Base-by-base conservation (phyloP, 1,140 invertebrate species). In the Meteorus sp. region DNA sequence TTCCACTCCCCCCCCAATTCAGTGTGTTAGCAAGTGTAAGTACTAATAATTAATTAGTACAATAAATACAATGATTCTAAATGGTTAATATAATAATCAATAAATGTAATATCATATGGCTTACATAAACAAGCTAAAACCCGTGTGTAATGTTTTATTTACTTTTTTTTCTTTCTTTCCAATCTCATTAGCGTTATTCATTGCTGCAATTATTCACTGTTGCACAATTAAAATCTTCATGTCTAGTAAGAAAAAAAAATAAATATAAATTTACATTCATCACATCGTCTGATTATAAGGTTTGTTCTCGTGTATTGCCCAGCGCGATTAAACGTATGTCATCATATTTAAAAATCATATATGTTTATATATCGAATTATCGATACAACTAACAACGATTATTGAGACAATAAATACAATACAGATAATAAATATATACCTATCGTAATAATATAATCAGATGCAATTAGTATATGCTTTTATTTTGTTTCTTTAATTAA, bases 341-440 rank as follows among this genome's bases (percentile, higher is more conserved):
- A 13, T 44, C 27, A 31, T 17, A 48, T 48, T 22, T 22, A 31
- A 48, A 48, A n/a, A 25, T 29, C 4, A 5, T 35, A 17, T 37
- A 35, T 48, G 27, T 27, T 31, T 58, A 31, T 29, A 29, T 4
- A 29, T 29, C 9, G 27, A 29, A n/a, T n/a, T 69, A 72, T 64
- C 65, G 63, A 68, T 70, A 70, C 66, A 76, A 76, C 73, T 76
- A 78, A 76, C 72, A 75, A 76, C 72, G 73, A 78, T 76, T 76
- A 76, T 75, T 70, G 63, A 72, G 72, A 77, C 73, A 69, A n/a
- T 72, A 73, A 76, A 74, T 77, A 76, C 71, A 73, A 68, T 77
- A 73, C 72, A 72, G 68, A 68, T 71, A 76, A 56, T 56, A 56
- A 72, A n/a, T 74, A 62, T 69, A 72, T 71, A 74, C 71, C 65